These are phyloP conservation scores for Eupithecia vulgata DNA, from an alignment of 2,888 invertebrate genomes.

Conservation along the genomic window DNA sequence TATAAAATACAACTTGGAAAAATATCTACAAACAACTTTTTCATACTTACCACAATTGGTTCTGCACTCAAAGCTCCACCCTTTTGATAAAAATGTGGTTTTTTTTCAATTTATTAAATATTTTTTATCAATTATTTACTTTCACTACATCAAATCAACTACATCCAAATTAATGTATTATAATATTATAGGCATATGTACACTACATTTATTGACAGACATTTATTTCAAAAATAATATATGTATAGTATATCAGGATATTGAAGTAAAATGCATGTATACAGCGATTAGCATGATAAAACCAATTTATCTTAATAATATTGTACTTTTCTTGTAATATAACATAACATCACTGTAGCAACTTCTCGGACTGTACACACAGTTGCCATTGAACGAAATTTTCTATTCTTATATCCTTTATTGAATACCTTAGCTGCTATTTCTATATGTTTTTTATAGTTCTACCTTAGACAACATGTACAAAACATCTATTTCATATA, in stretches of 20 bases:
- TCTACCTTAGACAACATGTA: not conserved
- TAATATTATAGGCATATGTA: too few species aligned
- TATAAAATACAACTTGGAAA: slow-evolving; percentile 27
- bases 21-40: slow-evolving; percentile 41
- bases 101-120: slow-evolving; percentile 27
- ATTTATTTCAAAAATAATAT: not conserved
- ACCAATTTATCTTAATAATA: not conserved
- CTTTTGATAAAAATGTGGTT: slow-evolving; percentile 79
- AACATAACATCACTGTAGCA: not conserved
- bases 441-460: slow-evolving; percentile 53
- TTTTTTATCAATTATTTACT: slow-evolving; percentile 5
- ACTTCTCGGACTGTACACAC: not conserved
- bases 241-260: not conserved
- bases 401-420: not conserved
- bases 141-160: slow-evolving; percentile 3
- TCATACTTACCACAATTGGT: slow-evolving; percentile 96
- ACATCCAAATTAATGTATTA: not conserved
- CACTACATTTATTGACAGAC: not conserved
- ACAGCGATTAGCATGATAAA: not conserved
- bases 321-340: not conserved
- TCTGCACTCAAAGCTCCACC: slow-evolving; percentile 94
- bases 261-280: not conserved
- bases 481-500: not conserved
- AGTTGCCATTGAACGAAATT: not conserved
- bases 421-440: slow-evolving; percentile 54